Evolutionary conservation across 2,797 vertebrate species (phyloP).

Genomic region (Acrossocheilus wenchowensis): DNA sequence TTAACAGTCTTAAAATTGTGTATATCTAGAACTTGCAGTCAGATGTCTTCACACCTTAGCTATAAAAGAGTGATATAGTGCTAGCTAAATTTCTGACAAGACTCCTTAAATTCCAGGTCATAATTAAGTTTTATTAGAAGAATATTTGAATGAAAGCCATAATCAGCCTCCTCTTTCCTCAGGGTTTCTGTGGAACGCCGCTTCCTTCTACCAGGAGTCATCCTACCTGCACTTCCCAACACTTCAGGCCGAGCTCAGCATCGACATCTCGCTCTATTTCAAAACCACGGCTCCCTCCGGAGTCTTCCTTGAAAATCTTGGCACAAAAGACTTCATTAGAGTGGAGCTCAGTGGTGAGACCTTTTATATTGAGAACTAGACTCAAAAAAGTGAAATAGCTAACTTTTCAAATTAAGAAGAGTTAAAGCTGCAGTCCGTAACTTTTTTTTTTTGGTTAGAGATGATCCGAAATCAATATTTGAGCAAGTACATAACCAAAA

Average conservation of each 20-base stretch:
- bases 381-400: neutral
- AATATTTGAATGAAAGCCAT: neutral
- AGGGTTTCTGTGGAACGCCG: conserved; percentile 87
- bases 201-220: conserved; percentile 81
- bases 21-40: neutral
- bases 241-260: conserved; percentile 87
- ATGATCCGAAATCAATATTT: too few species aligned
- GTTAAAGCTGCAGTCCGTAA: neutral
- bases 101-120: neutral
- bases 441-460: too few species aligned
- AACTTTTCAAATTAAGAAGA: neutral
- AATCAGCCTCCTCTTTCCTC: conserved; percentile 28
- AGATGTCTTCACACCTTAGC: neutral
- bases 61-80: neutral
- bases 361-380: neutral
- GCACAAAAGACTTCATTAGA: conserved; percentile 88
- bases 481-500: too few species aligned
- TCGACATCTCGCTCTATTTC: conserved; percentile 91
- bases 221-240: conserved; percentile 91
- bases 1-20: neutral
- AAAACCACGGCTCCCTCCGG: conserved; percentile 86
- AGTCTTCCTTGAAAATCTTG: conserved; percentile 91
- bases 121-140: neutral
- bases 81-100: neutral
- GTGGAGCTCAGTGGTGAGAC: conserved; percentile 89